Conservation (phyloP, 2,797 vertebrate species). For the Knipowitschia caucasica region DNA sequence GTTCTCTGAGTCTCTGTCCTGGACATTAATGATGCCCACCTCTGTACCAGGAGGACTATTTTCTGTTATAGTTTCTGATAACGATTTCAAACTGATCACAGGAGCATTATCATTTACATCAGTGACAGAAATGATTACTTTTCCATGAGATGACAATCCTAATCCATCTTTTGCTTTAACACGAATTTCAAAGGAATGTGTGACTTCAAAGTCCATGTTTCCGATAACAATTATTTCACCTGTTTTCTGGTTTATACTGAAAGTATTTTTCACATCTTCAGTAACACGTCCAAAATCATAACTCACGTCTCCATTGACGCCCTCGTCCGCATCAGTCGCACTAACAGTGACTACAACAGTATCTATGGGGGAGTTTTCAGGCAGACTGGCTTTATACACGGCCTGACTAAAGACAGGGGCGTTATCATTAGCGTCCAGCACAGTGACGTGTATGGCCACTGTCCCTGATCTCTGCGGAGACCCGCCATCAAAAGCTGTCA, state of each 20-base stretch:
- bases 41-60: constrained; percentile 57
- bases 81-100: constrained; percentile 45
- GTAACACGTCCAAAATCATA: constrained; percentile 44
- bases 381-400: constrained; percentile 44
- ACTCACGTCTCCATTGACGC: constrained; percentile 29
- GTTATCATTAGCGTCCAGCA: constrained; percentile 48
- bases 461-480: constrained; percentile 51
- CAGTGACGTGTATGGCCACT: constrained; percentile 34
- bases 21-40: constrained; percentile 71
- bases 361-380: constrained; percentile 47
- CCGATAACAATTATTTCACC: constrained; percentile 47
- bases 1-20: constrained; percentile 69
- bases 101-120: constrained; percentile 66
- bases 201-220: constrained; percentile 69
- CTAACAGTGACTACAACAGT: constrained; percentile 46
- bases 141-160: constrained; percentile 32
- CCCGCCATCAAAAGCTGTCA: constrained; percentile 46
- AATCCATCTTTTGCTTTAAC: constrained; percentile 59
- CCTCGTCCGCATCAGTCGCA: constrained; percentile 16
- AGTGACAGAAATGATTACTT: constrained; percentile 43
- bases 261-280: background rate
- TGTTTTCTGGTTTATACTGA: constrained; percentile 26
- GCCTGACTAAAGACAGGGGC: constrained; percentile 39
- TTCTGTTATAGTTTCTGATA: constrained; percentile 38
- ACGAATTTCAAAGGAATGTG: constrained; percentile 39